Base-by-base conservation (phyloP, 2,797 vertebrate species). In the Cephalopachus bancanus region DNA sequence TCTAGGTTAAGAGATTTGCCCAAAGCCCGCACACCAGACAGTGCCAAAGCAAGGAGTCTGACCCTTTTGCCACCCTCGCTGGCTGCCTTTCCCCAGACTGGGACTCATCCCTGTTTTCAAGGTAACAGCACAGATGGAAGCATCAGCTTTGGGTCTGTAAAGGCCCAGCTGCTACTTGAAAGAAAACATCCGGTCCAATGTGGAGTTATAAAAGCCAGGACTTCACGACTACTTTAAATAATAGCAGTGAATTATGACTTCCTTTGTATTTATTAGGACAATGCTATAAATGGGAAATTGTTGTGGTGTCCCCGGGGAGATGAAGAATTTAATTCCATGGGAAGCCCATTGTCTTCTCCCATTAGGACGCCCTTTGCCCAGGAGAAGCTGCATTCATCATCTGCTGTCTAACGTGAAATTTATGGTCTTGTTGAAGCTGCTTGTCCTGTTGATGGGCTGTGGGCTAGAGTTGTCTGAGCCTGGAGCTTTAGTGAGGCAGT, bases 191-290 rank as follows among this genome's bases (percentile, higher is more conserved):
- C 78, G 80, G 74, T 12, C 14, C 37, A n/a, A 26, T 17, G 5
- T 26, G 9, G n/a, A 59, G 17, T 84, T 37, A 57, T 79, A 69
- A 94, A 92, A 89, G 74, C 49, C 83, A 89, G 80, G 79, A 95
- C 92, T 91, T 95, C 49, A 60, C 0, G 17, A 80, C 83, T 93
- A 79, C 75, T 97, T 97, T 96, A 97, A 98, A 95, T 94, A 97
- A 96, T 69, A 67, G 17, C 49, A 91, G 75, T 91, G 86, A 96
- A 96, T 98, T 94, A 96, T 6, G 93, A 97, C 95, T 97, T 97
- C 96, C 88, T 96, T 80, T 88, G 72, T 93, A 96, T 92, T 97
- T 96, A 97, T 89, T 95, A 96, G 79, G 96, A 92, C 76, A 94
- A 94, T 71, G 76, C 67, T 94, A 62, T 88, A 96, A 85, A 94